Evolutionary conservation across 2,113 vertebrate species (phyloP).

Genomic region (Gasterosteus nipponicus): DNA sequence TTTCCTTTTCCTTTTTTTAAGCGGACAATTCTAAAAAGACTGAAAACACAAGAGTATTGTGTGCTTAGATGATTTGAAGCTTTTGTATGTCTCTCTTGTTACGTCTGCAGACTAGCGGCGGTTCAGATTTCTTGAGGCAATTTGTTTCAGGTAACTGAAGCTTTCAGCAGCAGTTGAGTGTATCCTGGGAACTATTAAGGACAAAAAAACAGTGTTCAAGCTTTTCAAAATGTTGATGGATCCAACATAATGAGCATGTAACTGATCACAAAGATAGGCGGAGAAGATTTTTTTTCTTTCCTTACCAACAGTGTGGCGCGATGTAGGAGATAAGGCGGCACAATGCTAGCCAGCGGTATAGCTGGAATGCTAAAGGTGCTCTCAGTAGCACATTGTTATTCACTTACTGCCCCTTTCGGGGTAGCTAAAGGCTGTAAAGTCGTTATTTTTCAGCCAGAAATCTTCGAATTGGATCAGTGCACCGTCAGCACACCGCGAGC

Average conservation of each 20-base stretch:
- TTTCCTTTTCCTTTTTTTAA: conserved; percentile 67
- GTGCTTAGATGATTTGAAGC: conserved; percentile 79
- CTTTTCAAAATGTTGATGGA: conserved; percentile 82
- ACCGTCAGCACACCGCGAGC: conserved; percentile 73
- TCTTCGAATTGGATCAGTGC: conserved; percentile 74
- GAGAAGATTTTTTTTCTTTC: conserved; percentile 63
- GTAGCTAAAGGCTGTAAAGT: conserved; percentile 71
- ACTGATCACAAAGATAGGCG: conserved; percentile 80
- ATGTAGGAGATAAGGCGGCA: conserved; percentile 40
- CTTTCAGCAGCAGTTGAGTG: conserved; percentile 81
- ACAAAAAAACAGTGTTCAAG: conserved; percentile 71
- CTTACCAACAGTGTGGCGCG: conserved; percentile 39
- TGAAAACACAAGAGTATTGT: conserved; percentile 80
- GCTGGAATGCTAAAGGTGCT: conserved; percentile 66
- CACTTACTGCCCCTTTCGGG: conserved; percentile 72
- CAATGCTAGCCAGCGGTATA: conserved; percentile 62
- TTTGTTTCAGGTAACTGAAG: conserved; percentile 87
- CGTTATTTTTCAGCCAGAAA: conserved; percentile 60
- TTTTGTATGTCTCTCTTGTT: conserved; percentile 74
- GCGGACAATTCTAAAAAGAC: conserved; percentile 77
- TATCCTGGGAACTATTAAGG: conserved; percentile 83
- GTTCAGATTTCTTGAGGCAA: conserved; percentile 84
- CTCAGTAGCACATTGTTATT: conserved; percentile 70
- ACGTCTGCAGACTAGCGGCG: conserved; percentile 74
- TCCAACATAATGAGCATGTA: conserved; percentile 79